Evolutionary conservation across 2,888 invertebrate genomes (phyloP), one percentile per base, ranked within the genome.

Genomic region (Bombylius discolor): DNA sequence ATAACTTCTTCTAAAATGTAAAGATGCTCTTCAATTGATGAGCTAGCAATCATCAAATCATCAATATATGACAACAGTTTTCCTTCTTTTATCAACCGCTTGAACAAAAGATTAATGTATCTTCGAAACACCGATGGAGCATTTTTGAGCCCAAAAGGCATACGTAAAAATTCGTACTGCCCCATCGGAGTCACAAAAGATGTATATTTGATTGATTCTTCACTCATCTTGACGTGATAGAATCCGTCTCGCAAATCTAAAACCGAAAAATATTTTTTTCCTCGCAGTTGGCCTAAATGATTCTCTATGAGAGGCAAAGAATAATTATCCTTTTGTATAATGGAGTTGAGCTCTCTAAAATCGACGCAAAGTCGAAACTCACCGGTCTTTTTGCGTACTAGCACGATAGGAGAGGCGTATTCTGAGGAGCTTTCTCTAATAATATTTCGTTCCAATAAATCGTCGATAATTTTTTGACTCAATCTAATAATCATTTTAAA

Each of bases 291-390:
- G 12, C 46, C 52, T 8, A 72, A 48, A 12, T 68, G 55, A 33
- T 72, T 71, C 45, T 72, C 71, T 11, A 71, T 70, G 5, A 68
- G 58, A 0, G 72, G 73, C 13, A 72, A 49, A 3, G 70, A 69
- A 47, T 71, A 72, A 7, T 57, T 54, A 52, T 67, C 66, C 2
- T 63, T 58, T 14, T 54, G 55, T 1, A 64, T 67, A n/a, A 64
- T 56, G 4, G 57, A 59, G 48, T 67, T 67, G 0, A 68, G 56
- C 8, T 61, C 59, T 1, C 66, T 49, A 52, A 67, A 68, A 49
- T 68, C 68, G 0, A 68, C 52, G 39, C 67, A 67, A 1, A 68
- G 52, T 5, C 67, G 49, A 3, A 60, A 34, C 0, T 55, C 52
- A 0, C 64, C 66, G 52, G 67, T 56, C 34, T 63, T 63, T 56